Base-by-base conservation (phyloP, 1,140 invertebrate genomes). In the Drosophila sp. region DNA sequence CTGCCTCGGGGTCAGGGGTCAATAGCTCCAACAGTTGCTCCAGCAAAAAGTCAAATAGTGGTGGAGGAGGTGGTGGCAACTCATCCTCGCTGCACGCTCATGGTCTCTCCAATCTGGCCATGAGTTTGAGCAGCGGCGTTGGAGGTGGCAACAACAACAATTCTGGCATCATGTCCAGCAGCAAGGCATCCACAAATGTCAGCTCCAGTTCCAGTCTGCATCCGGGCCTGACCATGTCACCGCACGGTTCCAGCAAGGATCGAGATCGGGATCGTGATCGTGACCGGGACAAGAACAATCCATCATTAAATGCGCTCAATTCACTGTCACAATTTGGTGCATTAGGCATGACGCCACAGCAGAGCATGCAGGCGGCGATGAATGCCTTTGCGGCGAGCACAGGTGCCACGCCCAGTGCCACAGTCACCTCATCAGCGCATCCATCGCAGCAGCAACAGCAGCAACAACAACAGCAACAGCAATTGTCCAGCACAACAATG, bases 331-430 rank as follows among this genome's bases (percentile, higher is more conserved):
- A 92, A 51, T 90, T 92, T 9, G 90, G 91, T 18, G 81, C 83
- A 2, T n/a, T 92, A 7, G 90, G 91, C 7, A 86, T 92, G 83
- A 91, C 77, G 51, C 91, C 91, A 0, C 91, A 90, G 50, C 91
- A 92, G 61, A 91, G 91, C 72, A 86, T 92, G 79, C 91, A 92
- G 73, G 91, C 91, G 51, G 91, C 91, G 0, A 92, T 92, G 91
- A 92, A 92, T 75, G 91, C 91, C 0, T 91, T 92, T 69, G 91
- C 90, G 1, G 91, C 89, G 0, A 91, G 82, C 14, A 73, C 72
- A 0, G 80, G 72, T 4, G 79, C 46, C 3, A 41, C 70, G 7
- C 71, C 80, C 29, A 83, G 59, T 7, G 51, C 80, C 21, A 83
- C 80, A 34, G 73, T 83, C 7, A 84, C 82, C 13, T 86, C 80